These are phyloP conservation scores for Orchestes rusci DNA, from an alignment of 2,888 invertebrate genomes.

Conservation along the genomic window DNA sequence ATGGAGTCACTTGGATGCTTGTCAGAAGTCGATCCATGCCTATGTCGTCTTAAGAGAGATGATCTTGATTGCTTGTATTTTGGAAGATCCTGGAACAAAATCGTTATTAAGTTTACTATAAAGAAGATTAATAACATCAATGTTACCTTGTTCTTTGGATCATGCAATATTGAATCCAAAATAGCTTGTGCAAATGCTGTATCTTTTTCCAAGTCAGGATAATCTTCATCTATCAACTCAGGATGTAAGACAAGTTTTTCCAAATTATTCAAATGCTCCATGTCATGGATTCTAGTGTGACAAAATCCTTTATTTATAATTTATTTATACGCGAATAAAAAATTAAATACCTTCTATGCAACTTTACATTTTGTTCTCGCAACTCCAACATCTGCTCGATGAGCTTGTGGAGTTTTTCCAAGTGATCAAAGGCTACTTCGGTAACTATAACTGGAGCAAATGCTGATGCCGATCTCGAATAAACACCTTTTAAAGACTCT, in stretches of 20 bases:
- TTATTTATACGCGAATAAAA: too few relatives aligned
- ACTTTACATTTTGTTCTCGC: slow-evolving; percentile 62
- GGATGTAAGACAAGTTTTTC: slow-evolving; percentile 47
- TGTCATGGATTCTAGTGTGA: slow-evolving; percentile 52
- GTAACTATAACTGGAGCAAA: slow-evolving; percentile 53
- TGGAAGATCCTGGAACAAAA: slow-evolving; percentile 14
- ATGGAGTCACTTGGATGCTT: slow-evolving; percentile 22
- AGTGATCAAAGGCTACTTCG: slow-evolving; percentile 65
- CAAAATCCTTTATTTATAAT: too few relatives aligned
- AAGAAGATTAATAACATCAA: background rate
- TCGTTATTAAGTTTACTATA: background rate
- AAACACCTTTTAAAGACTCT: slow-evolving; percentile 36
- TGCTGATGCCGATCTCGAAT: slow-evolving; percentile 48
- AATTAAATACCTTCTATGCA: slow-evolving; percentile 46
- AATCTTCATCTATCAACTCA: slow-evolving; percentile 43
- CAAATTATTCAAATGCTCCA: slow-evolving; percentile 63
- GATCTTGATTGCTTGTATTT: slow-evolving; percentile 38
- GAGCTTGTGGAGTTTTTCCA: slow-evolving; percentile 69
- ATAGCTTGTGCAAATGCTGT: slow-evolving; percentile 55
- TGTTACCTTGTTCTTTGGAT: slow-evolving; percentile 28
- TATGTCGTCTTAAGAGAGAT: slow-evolving; percentile 42
- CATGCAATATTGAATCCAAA: slow-evolving; percentile 56
- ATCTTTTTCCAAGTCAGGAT: slow-evolving; percentile 55
- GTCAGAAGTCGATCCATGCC: slow-evolving; percentile 57
- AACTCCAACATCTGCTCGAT: slow-evolving; percentile 69